Evolutionary conservation across 1,140 invertebrate species (phyloP), one percentile per base, ranked within the genome.

Genomic region (Periplaneta americana): DNA sequence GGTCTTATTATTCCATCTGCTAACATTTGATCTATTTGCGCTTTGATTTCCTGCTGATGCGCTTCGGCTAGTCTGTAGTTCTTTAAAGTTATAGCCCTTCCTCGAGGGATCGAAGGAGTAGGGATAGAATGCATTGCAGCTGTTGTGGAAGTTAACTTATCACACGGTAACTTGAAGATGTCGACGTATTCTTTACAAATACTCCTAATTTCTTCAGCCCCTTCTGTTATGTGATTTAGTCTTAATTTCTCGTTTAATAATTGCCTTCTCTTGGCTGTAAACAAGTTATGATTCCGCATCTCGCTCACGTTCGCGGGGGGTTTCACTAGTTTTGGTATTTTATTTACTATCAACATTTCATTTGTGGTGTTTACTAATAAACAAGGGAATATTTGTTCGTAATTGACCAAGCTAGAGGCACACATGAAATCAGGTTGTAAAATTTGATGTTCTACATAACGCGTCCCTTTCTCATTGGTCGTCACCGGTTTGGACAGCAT

Each of bases 31-130:
- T 77, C 28, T 37, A 39, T 74, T 48, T 4, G 80, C 10, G 11
- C 32, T 33, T 78, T 33, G 22, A 81, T 39, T 75, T 81, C 74
- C 36, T 48, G 74, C 18, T 77, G 22, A 18, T 77, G 39, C 15
- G 48, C 36, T 22, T 81, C 66, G 5, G 80, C 74, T 39, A 81
- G n/a, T 18, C 80, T 81, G 39, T 17, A 15, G 79, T 48, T 33
- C n/a, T n/a, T n/a, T n/a, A n/a, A n/a, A n/a, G n/a, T n/a, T n/a
- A n/a, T n/a, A n/a, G n/a, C n/a, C n/a, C n/a, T n/a, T n/a, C n/a
- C n/a, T n/a, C n/a, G n/a, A n/a, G n/a, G n/a, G n/a, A n/a, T n/a
- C n/a, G n/a, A n/a, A n/a, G n/a, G n/a, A n/a, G n/a, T n/a, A n/a
- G n/a, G n/a, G n/a, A n/a, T n/a, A n/a, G n/a, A n/a, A n/a, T n/a